Evolutionary conservation across 1,140 invertebrate genomes (phyloP).

Genomic region (Brachionus paranguensis): DNA sequence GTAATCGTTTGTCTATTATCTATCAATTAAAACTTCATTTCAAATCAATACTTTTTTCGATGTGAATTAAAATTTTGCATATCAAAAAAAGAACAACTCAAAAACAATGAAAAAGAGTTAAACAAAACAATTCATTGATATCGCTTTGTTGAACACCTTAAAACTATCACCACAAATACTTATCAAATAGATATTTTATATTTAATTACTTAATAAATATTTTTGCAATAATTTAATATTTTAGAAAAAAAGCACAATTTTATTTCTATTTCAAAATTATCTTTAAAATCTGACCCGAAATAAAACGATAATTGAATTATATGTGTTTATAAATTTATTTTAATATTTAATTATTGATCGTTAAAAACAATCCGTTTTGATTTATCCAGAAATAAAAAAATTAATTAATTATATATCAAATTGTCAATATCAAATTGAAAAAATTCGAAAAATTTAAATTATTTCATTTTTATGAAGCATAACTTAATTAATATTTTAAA

Average conservation of each 20-base stretch:
- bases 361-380: too few relatives aligned
- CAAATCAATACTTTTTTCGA: neutral
- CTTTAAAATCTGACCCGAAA: too few relatives aligned
- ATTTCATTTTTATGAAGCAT: neutral
- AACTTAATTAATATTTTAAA: neutral
- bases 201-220: neutral
- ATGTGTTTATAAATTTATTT: too few relatives aligned
- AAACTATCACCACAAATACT: neutral
- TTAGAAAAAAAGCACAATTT: too few relatives aligned
- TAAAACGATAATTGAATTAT: too few relatives aligned
- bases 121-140: neutral
- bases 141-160: neutral
- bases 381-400: too few relatives aligned
- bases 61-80: neutral
- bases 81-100: neutral
- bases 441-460: neutral
- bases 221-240: neutral
- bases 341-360: too few relatives aligned
- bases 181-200: neutral
- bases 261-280: too few relatives aligned
- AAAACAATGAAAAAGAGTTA: neutral
- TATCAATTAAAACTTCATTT: neutral
- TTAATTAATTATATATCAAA: too few relatives aligned
- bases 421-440: neutral
- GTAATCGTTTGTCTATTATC: neutral